A percentile compares a stretch with the other conserved stretches of the same genome.
phyloP scores from a whole-genome alignment of 2,113 vertebrate species.

The Mobula hypostoma region DNA sequence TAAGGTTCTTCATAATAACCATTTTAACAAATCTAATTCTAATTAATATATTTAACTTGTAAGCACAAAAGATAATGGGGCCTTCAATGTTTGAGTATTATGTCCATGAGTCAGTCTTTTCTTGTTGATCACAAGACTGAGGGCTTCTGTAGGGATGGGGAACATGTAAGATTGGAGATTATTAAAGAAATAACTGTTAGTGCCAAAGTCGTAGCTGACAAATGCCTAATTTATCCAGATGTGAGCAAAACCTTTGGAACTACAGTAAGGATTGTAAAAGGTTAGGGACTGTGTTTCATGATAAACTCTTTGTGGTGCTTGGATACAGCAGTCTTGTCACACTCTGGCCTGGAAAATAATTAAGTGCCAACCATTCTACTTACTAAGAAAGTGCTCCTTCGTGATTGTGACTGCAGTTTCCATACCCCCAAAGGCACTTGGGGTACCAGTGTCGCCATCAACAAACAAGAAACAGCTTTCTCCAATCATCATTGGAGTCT shows the following conservation, averaged over 20 bases:
- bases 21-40: background rate
- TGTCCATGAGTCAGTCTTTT: conserved; percentile 48
- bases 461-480: too few relatives aligned
- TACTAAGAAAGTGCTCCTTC: too few relatives aligned
- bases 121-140: conserved; percentile 50
- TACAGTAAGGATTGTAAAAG: background rate
- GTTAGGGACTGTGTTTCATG: too few relatives aligned
- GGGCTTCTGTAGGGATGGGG: conserved; percentile 49
- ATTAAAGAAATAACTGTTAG: background rate
- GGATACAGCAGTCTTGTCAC: too few relatives aligned
- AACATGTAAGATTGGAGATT: conserved; percentile 50
- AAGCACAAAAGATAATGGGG: background rate
- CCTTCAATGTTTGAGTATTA: conserved; percentile 49
- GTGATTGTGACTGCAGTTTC: too few relatives aligned
- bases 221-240: background rate
- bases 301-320: too few relatives aligned
- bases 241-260: background rate
- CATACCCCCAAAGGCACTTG: too few relatives aligned
- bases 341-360: too few relatives aligned
- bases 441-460: too few relatives aligned
- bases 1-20: background rate
- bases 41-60: background rate
- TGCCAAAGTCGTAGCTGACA: background rate
- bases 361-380: too few relatives aligned
- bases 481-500: too few relatives aligned